A percentile compares a stretch with the other conserved stretches of the same genome.
Conservation (phyloP, 2,113 vertebrate species). For the Manacus vitellinus region DNA sequence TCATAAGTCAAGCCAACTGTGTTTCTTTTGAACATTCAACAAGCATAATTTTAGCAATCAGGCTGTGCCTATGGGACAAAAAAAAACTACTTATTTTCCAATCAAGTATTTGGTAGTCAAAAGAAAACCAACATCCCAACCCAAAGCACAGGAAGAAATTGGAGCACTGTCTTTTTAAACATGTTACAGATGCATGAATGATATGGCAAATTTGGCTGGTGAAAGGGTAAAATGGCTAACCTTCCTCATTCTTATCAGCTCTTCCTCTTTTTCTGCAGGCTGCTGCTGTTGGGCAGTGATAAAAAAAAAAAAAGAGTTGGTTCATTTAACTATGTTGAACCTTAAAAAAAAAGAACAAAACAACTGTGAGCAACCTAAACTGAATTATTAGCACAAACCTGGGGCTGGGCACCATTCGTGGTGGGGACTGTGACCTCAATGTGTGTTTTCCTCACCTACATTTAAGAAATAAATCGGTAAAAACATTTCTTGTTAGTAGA, state of each 20-base stretch:
- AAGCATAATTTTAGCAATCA: background rate
- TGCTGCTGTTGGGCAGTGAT: conserved; percentile 83
- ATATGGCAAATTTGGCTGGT: conserved; percentile 37
- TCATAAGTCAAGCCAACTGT: background rate
- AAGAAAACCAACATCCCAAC: background rate
- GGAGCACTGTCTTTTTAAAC: conserved; percentile 79
- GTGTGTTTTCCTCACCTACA: conserved; percentile 87
- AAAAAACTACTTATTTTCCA: background rate
- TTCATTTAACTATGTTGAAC: conserved; percentile 52
- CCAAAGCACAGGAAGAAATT: conserved; percentile 45
- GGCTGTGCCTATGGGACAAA: background rate
- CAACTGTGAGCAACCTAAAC: conserved; percentile 35
- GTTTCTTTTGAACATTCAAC: background rate
- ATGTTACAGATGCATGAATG: conserved; percentile 44
- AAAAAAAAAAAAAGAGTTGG: conserved; percentile 61
- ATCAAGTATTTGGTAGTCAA: background rate
- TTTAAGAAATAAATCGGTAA: conserved; percentile 78
- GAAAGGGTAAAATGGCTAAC: conserved; percentile 82
- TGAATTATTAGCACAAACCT: conserved; percentile 86
- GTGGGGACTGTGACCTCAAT: conserved; percentile 80
- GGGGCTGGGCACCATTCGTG: conserved; percentile 82
- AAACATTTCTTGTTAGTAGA: conserved; percentile 77
- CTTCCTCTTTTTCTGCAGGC: conserved; percentile 86
- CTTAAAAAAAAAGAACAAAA: background rate
- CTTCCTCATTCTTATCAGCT: conserved; percentile 94